Evolutionary conservation across 2,113 vertebrate genomes (phyloP), one percentile per base, ranked within the genome.

Genomic region (Siniperca knerii): DNA sequence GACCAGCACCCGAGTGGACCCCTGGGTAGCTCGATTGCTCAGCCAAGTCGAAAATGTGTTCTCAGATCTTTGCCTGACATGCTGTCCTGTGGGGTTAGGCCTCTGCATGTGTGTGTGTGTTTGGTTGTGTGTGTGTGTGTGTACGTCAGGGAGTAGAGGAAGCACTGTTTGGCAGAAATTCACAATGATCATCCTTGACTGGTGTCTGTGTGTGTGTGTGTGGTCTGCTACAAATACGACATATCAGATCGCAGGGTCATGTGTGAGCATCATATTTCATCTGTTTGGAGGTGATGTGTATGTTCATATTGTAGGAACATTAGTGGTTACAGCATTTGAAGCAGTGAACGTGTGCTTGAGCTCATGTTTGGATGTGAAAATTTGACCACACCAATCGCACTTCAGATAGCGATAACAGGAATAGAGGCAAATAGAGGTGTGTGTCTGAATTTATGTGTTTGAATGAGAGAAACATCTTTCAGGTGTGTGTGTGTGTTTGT

Each of bases 11-110:
- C 85, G 58, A 50, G 83, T 77, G 87, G 75, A 88, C 87, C 90
- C 89, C 94, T 72, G 79, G 88, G 88, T 82, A 62, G 91, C 92
- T 90, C 89, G 81, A 95, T 95, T 92, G 95, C 91, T 95, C 91
- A 25, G 89, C 85, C 85, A 93, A 95, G 96, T 92, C 55, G 92
- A 94, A 96, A 96, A 92, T 90, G 86, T 94, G 92, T 95, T 95
- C 95, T 95, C 94, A 95, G 95, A 95, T 95, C 91, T 92, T 90
- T 85, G 91, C 83, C 88, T 92, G 93, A 94, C 92, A 90, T 93
- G 87, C 72, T 89, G 95, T 95, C 94, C 92, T 89, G 54, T 2
- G 84, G 92, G 93, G 82, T 79, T 84, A 79, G 88, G 75, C 65
- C 64, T 85, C 29, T 50, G 79, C 12, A 16, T 84, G 79, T 77